Evolutionary conservation across 1,140 invertebrate species (phyloP).

Genomic region (Drosophila micromelanica): DNA sequence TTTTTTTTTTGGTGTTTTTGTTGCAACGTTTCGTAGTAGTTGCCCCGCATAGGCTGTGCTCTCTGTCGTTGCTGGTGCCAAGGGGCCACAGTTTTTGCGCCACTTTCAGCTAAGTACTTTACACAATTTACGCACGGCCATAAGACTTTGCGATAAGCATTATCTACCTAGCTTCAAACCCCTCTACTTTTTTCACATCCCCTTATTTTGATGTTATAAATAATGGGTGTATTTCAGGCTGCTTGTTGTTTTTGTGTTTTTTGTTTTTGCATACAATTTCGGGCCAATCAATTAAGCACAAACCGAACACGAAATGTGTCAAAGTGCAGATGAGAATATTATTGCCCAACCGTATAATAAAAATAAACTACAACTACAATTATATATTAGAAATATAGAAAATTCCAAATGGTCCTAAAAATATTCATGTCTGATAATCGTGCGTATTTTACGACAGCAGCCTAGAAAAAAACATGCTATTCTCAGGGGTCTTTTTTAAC

Average conservation of each 20-base stretch:
- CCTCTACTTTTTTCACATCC: neutral
- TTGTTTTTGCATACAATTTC: constrained; percentile 29
- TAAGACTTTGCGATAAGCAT: constrained; percentile 71
- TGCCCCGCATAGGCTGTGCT: constrained; percentile 7
- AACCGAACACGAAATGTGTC: constrained; percentile 53
- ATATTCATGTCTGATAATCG: constrained; percentile 44
- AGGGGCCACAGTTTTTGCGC: constrained; percentile 50
- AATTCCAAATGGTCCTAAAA: constrained; percentile 10
- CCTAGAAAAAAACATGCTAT: constrained; percentile 15
- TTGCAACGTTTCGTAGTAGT: constrained; percentile 22
- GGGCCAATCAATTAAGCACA: constrained; percentile 57
- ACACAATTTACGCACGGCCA: constrained; percentile 67
- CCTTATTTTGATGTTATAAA: constrained; percentile 23
- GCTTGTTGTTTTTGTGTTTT: constrained; percentile 5
- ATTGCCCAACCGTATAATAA: constrained; percentile 43
- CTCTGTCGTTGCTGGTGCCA: constrained; percentile 11
- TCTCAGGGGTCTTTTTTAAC: constrained; percentile 23
- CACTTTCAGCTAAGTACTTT: constrained; percentile 53
- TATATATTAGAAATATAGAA: neutral
- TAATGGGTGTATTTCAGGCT: constrained; percentile 53
- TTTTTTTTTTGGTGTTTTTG: constrained; percentile 23
- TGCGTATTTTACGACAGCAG: constrained; percentile 30
- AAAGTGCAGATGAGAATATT: constrained; percentile 47
- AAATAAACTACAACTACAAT: constrained; percentile 9
- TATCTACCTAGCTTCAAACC: constrained; percentile 40